phyloP scores from a whole-genome alignment of 2,888 invertebrate genomes.

The Malthinus flaveolus region DNA sequence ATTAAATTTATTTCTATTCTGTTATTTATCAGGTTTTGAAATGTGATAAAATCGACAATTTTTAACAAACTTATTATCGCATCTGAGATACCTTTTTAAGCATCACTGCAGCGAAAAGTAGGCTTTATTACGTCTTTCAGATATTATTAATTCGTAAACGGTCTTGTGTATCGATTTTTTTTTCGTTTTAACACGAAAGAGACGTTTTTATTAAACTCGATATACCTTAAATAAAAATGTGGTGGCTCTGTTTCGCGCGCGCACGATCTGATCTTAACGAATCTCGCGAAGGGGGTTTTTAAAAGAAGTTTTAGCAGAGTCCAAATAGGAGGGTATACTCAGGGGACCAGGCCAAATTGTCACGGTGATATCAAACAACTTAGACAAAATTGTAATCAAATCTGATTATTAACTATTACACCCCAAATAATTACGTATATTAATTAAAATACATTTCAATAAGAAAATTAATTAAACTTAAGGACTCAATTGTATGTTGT shows the following conservation, averaged over 20 bases:
- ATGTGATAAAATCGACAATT: constrained; percentile 52
- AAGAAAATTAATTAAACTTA: constrained; percentile 45
- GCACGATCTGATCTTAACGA: constrained; percentile 20
- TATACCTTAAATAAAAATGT: constrained; percentile 7
- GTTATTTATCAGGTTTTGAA: constrained; percentile 38
- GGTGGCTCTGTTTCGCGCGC: constrained; percentile 22
- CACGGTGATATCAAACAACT: constrained; percentile 56
- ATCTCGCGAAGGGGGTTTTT: constrained; percentile 23
- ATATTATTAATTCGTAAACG: constrained; percentile 33
- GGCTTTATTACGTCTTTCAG: constrained; percentile 38
- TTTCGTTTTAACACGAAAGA: constrained; percentile 4
- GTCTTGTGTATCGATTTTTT: constrained; percentile 35
- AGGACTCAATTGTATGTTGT: constrained; percentile 54
- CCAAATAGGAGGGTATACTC: constrained; percentile 53
- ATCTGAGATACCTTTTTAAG: constrained; percentile 43
- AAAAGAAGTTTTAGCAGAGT: constrained; percentile 16
- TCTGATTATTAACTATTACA: constrained; percentile 42
- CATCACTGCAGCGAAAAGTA: constrained; percentile 28
- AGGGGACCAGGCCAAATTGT: constrained; percentile 59
- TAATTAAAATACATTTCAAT: constrained; percentile 51
- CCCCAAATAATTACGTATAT: constrained; percentile 47
- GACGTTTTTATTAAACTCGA: not conserved
- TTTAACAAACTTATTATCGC: constrained; percentile 42
- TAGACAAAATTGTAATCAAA: constrained; percentile 54
- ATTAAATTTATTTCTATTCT: constrained; percentile 38